These are phyloP conservation scores for Cerastis rubricosa DNA, from an alignment of 2,888 invertebrate species.

Conservation along the genomic window DNA sequence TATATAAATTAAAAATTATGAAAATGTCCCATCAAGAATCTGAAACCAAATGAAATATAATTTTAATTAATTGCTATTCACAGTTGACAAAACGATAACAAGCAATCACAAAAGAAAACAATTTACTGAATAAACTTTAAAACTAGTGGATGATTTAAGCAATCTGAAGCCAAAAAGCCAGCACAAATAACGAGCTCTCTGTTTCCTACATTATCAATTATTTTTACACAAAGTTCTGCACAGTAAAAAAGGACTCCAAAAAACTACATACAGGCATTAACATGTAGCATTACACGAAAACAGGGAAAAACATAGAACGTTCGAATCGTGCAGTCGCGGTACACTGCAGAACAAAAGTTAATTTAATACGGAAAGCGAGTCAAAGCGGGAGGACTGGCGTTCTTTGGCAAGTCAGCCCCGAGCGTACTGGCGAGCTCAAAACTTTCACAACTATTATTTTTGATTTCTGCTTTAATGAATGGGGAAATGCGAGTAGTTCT, in stretches of 20 bases:
- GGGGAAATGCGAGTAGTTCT: conserved; percentile 27
- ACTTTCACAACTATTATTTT: conserved; percentile 38
- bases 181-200: conserved; percentile 18
- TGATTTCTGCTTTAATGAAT: conserved; percentile 41
- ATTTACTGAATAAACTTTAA: not conserved
- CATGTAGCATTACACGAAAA: conserved; percentile 56
- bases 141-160: not conserved
- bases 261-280: conserved; percentile 38
- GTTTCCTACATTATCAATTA: conserved; percentile 28
- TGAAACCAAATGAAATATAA: not conserved
- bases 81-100: not conserved
- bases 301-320: conserved; percentile 39
- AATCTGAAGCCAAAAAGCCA: conserved; percentile 13
- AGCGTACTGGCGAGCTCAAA: conserved; percentile 50
- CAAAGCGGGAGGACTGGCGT: conserved; percentile 63
- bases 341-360: conserved; percentile 67
- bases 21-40: not conserved
- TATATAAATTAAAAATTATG: too few relatives aligned
- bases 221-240: conserved; percentile 28
- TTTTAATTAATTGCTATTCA: not conserved
- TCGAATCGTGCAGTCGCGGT: conserved; percentile 57
- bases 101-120: not conserved
- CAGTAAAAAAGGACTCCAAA: conserved; percentile 34
- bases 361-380: conserved; percentile 68
- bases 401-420: conserved; percentile 64